Evolutionary conservation across 2,113 vertebrate genomes (phyloP), one percentile per base, ranked within the genome.

Genomic region (Xiphophorus maculatus): DNA sequence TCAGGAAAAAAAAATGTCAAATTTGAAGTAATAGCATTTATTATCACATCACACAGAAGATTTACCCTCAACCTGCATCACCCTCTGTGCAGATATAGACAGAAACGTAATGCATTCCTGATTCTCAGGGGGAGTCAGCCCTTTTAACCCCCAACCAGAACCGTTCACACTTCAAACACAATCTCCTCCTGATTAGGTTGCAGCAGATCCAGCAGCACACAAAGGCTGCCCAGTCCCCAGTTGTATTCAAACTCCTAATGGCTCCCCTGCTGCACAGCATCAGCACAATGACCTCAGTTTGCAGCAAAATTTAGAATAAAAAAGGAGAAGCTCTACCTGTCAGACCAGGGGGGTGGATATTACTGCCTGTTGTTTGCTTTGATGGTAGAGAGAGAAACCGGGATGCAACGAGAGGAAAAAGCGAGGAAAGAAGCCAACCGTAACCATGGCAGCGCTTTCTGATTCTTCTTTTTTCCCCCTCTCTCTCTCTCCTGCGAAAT

Each of bases 371-470:
- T 44, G 3, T 72, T 87, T 64, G 32, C 79, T 69, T 66, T 66
- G 72, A 65, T 64, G 30, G 67, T 1, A 74, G 62, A 54, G 60
- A 61, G 60, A 42, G 79, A 73, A 60, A 48, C 17, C 48, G 64
- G 76, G 77, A 71, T 63, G 64, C 82, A 81, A 51, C 35, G 79
- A 69, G 51, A 61, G 63, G 54, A 69, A n/a, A 81, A 35, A 71
- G 44, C 81, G 51, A 84, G 65, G 80, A 86, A 76, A 79, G 71
- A 71, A 71, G 81, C 82, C 80, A 77, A 61, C 86, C 67, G 93
- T 95, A 94, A 91, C 94, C 90, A 94, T 90, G 91, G 92, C 79
- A 92, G 92, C 93, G 74, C 25, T 10, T 70, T 3, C 9, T 30
- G 63, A 48, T 28, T 44, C 10, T 17, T n/a, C 0, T n/a, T 0